Percentiles rank a stretch among this genome's conserved stretches.
Evolutionary conservation across 1,140 invertebrate genomes (phyloP).

Genomic region (Nautilus pompilius): DNA sequence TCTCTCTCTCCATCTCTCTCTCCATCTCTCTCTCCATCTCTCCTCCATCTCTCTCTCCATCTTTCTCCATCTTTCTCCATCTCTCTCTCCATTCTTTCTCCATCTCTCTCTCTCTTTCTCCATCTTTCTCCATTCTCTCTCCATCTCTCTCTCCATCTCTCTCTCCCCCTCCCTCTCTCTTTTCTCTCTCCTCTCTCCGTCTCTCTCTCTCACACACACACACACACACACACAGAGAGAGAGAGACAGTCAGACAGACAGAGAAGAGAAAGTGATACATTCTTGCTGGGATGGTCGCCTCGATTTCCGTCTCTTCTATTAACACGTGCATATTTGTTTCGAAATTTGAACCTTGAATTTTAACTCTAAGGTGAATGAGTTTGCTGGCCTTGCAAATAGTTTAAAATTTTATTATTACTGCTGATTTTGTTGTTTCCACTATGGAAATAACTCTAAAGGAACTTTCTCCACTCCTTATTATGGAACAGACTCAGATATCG

Average conservation of each 20-base stretch:
- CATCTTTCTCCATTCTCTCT: conserved; percentile 8
- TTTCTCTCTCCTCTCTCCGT: conserved; percentile 6
- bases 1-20: neutral
- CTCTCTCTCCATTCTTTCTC: neutral
- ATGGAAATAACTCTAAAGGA: too few relatives aligned
- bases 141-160: conserved; percentile 9
- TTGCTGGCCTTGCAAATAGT: too few relatives aligned
- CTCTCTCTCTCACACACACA: neutral
- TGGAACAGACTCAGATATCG: too few relatives aligned
- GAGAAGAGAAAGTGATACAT: neutral
- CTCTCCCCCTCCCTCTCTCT: conserved; percentile 6
- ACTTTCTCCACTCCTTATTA: too few relatives aligned
- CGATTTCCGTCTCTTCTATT: too few relatives aligned
- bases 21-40: neutral
- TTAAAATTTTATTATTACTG: too few relatives aligned
- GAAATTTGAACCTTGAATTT: too few relatives aligned
- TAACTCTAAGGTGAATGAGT: too few relatives aligned
- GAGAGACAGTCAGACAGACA: conserved; percentile 1
- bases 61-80: neutral
- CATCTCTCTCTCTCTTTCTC: neutral
- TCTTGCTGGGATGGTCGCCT: too few relatives aligned
- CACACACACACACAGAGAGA: conserved; percentile 1
- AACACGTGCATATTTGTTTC: too few relatives aligned
- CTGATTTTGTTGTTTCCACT: too few relatives aligned
- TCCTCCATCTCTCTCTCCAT: conserved; percentile 5